Evolutionary conservation across 1,140 invertebrate genomes (phyloP), one percentile per base, ranked within the genome.

Genomic region (Andricus grossulariae): DNA sequence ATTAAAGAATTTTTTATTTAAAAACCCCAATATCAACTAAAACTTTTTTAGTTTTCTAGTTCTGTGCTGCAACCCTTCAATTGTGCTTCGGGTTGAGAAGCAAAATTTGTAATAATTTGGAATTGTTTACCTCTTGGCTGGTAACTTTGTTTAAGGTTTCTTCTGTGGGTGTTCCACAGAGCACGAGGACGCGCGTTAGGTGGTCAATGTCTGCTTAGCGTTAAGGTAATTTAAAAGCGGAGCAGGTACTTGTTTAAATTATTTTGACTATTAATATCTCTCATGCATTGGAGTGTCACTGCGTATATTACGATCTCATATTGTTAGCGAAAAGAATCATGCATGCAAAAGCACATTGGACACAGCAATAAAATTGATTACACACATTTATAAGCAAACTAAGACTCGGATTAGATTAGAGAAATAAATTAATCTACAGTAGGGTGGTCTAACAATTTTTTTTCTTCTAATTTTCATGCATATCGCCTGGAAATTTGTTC

Each of bases 201-300:
- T 98, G 97, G 92, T 98, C 97, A 93, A 98, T 97, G 93, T 98
- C 97, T 98, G 93, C 89, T 89, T 85, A 90, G 88, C 83, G 89
- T 91, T 91, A 91, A 91, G 90, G 90, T 88, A 86, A 86, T 52
- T 84, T 83, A 79, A 79, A 85, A 86, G 83, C 87, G 78, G 75
- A 66, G 60, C 60, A 54, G 57, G 74, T 66, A 75, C 75, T 82
- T 71, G 66, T 70, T 76, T 80, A 77, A 80, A 73, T 72, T 50
- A 52, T 55, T 72, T 60, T 45, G 18, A 45, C 18, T 55, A 32
- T 55, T 74, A 74, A 74, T 49, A 55, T 15, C 15, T 18, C 2
- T 32, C 50, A 73, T 52, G 50, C 50, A 73, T 32, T 50, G 13
- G 12, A 73, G 6, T 10, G 5, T 25, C 21, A 73, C 52, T 73